A percentile compares a stretch with the other conserved stretches of the same genome.
These are phyloP conservation scores for Phymastichus coffea DNA, from an alignment of 1,140 invertebrate species.

Conservation along the genomic window DNA sequence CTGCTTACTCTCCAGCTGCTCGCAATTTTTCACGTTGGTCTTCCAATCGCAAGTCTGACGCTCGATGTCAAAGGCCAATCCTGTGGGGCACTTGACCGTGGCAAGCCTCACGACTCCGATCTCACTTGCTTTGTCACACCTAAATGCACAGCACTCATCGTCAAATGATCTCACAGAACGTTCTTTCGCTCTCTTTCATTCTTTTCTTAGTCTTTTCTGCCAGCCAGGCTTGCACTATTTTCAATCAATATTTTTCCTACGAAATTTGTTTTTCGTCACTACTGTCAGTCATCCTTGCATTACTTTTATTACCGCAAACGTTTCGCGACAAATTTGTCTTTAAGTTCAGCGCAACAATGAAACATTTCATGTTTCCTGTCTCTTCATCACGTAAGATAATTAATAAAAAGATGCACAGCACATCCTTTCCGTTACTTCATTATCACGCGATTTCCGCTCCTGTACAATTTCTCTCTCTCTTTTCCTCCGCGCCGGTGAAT, in stretches of 20 bases:
- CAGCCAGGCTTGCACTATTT: background rate
- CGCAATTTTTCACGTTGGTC: slow-evolving; percentile 92
- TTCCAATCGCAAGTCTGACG: slow-evolving; percentile 95
- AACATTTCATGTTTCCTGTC: too few species aligned
- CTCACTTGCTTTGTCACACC: slow-evolving; percentile 87
- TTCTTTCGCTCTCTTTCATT: too few species aligned
- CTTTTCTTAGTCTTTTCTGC: background rate
- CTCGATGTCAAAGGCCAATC: slow-evolving; percentile 92
- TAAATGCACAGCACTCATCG: too few species aligned
- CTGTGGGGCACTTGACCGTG: slow-evolving; percentile 82
- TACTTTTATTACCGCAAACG: too few species aligned
- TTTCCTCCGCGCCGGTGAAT: background rate
- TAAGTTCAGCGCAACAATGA: too few species aligned
- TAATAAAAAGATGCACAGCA: background rate
- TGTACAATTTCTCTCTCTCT: background rate
- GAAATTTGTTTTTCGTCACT: background rate
- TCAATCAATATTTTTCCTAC: background rate
- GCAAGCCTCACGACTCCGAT: slow-evolving; percentile 82
- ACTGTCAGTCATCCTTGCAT: background rate
- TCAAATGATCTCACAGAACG: slow-evolving; percentile 1
- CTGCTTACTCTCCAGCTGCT: slow-evolving; percentile 86
- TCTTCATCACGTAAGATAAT: background rate
- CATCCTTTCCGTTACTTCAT: slow-evolving; percentile 12
- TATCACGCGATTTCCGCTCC: slow-evolving; percentile 4
- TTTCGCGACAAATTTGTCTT: too few species aligned